Conservation (phyloP, 2,888 invertebrate genomes). For the Eupithecia dodoneata region DNA sequence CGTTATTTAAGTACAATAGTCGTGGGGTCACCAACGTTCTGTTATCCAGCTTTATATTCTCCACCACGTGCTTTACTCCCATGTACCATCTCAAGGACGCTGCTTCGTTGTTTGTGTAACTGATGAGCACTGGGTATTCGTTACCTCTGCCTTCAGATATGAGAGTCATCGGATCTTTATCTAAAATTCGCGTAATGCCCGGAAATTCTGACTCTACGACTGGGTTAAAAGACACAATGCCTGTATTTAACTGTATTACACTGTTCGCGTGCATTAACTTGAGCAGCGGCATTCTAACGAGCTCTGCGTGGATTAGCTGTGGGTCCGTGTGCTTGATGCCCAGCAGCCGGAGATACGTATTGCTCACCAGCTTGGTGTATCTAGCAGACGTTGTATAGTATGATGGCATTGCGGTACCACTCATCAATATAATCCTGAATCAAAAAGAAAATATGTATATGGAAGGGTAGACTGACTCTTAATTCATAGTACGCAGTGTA, state of each 20-base stretch:
- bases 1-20: neutral
- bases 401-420: constrained; percentile 3
- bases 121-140: constrained; percentile 5
- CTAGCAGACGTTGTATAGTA: neutral
- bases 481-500: neutral
- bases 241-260: neutral
- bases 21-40: neutral
- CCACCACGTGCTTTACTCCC: neutral
- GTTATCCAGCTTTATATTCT: neutral
- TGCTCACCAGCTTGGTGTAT: neutral
- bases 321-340: constrained; percentile 5
- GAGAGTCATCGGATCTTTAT: constrained; percentile 7
- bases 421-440: constrained; percentile 4
- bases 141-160: neutral
- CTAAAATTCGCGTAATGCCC: neutral
- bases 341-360: neutral
- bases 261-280: constrained; percentile 2
- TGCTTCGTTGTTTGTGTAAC: constrained; percentile 5
- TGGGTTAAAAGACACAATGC: neutral
- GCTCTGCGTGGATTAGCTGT: neutral
- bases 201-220: neutral
- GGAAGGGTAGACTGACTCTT: neutral
- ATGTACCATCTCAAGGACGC: constrained; percentile 1
- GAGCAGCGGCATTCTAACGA: constrained; percentile 5
- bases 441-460: neutral